These are phyloP conservation scores for Lutjanus erythropterus DNA, from an alignment of 2,113 vertebrate genomes.

Conservation along the genomic window DNA sequence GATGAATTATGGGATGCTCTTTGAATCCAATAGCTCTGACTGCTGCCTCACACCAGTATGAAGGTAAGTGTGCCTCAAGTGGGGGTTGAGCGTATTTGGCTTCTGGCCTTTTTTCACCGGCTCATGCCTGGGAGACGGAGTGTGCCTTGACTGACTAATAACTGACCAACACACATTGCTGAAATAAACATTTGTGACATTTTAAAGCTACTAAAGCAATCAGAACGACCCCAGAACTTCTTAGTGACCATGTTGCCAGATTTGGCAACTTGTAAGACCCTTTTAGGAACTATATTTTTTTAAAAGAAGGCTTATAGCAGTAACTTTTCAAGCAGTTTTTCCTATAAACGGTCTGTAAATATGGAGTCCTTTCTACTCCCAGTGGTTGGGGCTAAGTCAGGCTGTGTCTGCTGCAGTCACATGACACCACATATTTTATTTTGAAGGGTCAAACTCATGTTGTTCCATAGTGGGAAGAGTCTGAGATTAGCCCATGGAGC, in stretches of 20 bases:
- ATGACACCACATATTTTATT: too few relatives aligned
- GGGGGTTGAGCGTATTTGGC: not conserved
- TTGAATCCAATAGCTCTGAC: conserved; percentile 19
- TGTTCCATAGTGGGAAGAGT: too few relatives aligned
- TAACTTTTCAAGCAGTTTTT: not conserved
- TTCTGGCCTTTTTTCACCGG: conserved; percentile 9
- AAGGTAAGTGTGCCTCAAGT: not conserved
- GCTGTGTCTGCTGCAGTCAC: too few relatives aligned
- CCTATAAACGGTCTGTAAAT: conserved; percentile 1
- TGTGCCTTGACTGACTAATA: not conserved
- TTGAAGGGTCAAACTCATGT: too few relatives aligned
- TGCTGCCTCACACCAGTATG: not conserved
- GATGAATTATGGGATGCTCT: conserved; percentile 8
- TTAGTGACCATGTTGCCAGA: not conserved
- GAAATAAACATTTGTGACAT: conserved; percentile 5
- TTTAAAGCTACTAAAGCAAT: conserved; percentile 1
- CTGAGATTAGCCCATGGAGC: too few relatives aligned
- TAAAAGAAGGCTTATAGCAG: not conserved
- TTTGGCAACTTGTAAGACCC: not conserved
- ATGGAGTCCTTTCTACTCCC: not conserved
- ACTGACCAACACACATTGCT: not conserved
- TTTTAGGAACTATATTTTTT: not conserved
- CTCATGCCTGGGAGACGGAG: not conserved
- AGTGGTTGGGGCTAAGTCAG: not conserved
- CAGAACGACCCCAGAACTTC: not conserved